phyloP scores from a whole-genome alignment of 2,797 vertebrate genomes.

The Odontamblyopus rebecca region DNA sequence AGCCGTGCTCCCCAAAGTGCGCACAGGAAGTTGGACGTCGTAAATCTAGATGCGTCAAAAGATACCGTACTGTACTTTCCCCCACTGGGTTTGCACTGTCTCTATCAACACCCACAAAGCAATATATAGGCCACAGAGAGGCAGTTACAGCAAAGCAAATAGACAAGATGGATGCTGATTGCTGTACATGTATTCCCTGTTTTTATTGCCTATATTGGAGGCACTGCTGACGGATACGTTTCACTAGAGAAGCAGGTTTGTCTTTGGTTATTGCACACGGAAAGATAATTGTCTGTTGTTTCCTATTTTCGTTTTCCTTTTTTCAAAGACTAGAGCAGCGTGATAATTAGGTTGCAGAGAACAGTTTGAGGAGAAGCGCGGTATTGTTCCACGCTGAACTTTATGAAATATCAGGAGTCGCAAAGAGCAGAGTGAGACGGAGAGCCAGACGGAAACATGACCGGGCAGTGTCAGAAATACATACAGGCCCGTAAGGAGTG shows the following conservation, averaged over 20 bases:
- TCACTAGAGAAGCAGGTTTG: constrained; percentile 70
- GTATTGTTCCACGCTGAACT: constrained; percentile 75
- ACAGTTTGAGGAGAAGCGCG: constrained; percentile 64
- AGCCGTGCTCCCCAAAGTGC: constrained; percentile 74
- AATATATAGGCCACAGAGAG: constrained; percentile 41
- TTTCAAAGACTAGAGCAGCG: constrained; percentile 48
- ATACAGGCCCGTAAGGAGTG: constrained; percentile 62
- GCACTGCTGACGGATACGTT: constrained; percentile 65
- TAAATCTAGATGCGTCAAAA: constrained; percentile 77
- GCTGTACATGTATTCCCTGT: constrained; percentile 44
- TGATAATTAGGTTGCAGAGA: constrained; percentile 72
- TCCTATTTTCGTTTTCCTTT: constrained; percentile 20
- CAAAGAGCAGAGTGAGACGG: constrained; percentile 33
- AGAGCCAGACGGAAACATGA: constrained; percentile 60
- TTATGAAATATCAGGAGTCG: constrained; percentile 74
- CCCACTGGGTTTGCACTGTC: constrained; percentile 43
- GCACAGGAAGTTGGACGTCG: constrained; percentile 72
- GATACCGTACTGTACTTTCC: constrained; percentile 65
- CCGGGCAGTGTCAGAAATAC: constrained; percentile 45
- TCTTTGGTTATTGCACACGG: constrained; percentile 65
- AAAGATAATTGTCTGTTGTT: constrained; percentile 73
- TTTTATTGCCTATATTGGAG: constrained; percentile 59
- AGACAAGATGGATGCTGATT: constrained; percentile 60
- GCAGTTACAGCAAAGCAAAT: constrained; percentile 41
- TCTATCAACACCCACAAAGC: constrained; percentile 41